phyloP scores from a whole-genome alignment of 2,888 invertebrate genomes.

The Troides helena region DNA sequence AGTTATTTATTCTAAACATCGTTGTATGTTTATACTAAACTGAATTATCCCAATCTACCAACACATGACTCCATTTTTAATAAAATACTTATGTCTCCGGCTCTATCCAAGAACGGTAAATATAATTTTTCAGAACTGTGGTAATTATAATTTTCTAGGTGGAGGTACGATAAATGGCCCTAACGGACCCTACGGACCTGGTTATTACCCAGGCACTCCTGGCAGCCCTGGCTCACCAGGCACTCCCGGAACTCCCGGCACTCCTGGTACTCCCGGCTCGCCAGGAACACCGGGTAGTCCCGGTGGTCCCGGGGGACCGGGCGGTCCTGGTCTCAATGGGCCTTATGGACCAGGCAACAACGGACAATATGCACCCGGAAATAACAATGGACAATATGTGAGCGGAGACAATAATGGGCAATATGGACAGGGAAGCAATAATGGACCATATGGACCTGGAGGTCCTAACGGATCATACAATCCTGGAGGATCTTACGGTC shows the following conservation, averaged over 20 bases:
- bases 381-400: constrained; percentile 28
- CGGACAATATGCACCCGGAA: constrained; percentile 4
- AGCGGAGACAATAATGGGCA: constrained; percentile 47
- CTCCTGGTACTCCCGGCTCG: constrained; percentile 32
- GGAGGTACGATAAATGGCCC: constrained; percentile 43
- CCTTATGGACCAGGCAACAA: constrained; percentile 32
- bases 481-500: constrained; percentile 43
- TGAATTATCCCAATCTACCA: too few relatives aligned
- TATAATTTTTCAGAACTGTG: too few relatives aligned
- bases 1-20: too few relatives aligned
- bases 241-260: constrained; percentile 22
- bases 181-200: constrained; percentile 59
- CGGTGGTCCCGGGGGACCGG: constrained; percentile 42
- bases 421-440: constrained; percentile 28
- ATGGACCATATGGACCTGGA: constrained; percentile 38
- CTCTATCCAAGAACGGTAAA: too few relatives aligned
- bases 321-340: constrained; percentile 26
- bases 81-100: too few relatives aligned
- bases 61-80: too few relatives aligned
- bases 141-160: constrained; percentile 31
- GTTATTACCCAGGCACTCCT: constrained; percentile 56
- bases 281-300: constrained; percentile 50
- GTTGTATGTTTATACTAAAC: too few relatives aligned
- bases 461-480: constrained; percentile 40
- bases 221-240: constrained; percentile 29